Percentiles rank a stretch among this genome's conserved stretches.
Evolutionary conservation across 2,797 vertebrate genomes (phyloP).

Genomic region (Uromys caudimaculatus): DNA sequence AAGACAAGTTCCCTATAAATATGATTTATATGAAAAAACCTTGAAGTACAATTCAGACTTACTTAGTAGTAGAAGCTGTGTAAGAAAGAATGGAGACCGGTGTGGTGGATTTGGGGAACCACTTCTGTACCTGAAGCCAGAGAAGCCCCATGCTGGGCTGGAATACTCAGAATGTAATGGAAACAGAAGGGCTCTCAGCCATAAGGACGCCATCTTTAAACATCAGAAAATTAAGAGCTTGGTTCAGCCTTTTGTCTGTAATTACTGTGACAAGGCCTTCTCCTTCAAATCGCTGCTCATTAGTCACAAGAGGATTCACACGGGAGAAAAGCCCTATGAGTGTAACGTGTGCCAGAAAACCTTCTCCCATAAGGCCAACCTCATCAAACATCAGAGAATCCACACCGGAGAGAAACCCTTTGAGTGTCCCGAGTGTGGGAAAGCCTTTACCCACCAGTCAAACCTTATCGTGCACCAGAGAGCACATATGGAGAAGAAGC

Average conservation of each 20-base stretch:
- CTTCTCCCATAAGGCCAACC: slow-evolving; percentile 82
- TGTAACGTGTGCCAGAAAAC: slow-evolving; percentile 81
- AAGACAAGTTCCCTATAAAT: slow-evolving; percentile 76
- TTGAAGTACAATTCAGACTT: slow-evolving; percentile 67
- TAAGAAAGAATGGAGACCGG: slow-evolving; percentile 48
- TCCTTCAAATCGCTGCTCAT: slow-evolving; percentile 79
- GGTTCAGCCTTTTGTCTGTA: slow-evolving; percentile 79
- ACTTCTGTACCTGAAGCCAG: slow-evolving; percentile 73
- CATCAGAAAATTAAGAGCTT: slow-evolving; percentile 80
- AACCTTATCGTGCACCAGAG: slow-evolving; percentile 82
- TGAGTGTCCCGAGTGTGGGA: slow-evolving; percentile 80
- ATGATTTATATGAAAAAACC: slow-evolving; percentile 75
- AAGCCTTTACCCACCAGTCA: slow-evolving; percentile 81
- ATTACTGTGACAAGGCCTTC: slow-evolving; percentile 81
- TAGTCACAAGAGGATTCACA: slow-evolving; percentile 82
- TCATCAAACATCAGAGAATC: slow-evolving; percentile 82
- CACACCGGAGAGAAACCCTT: slow-evolving; percentile 81
- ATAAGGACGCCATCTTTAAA: slow-evolving; percentile 76
- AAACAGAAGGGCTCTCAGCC: slow-evolving; percentile 63
- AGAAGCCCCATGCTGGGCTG: slow-evolving; percentile 62
- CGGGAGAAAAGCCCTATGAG: slow-evolving; percentile 80
- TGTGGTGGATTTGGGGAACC: slow-evolving; percentile 69
- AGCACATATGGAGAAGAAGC: slow-evolving; percentile 80
- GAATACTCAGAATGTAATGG: slow-evolving; percentile 62
- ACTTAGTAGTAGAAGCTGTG: slow-evolving; percentile 53